Evolutionary conservation across 2,113 vertebrate species (phyloP), one percentile per base, ranked within the genome.

Genomic region (Lagopus muta): DNA sequence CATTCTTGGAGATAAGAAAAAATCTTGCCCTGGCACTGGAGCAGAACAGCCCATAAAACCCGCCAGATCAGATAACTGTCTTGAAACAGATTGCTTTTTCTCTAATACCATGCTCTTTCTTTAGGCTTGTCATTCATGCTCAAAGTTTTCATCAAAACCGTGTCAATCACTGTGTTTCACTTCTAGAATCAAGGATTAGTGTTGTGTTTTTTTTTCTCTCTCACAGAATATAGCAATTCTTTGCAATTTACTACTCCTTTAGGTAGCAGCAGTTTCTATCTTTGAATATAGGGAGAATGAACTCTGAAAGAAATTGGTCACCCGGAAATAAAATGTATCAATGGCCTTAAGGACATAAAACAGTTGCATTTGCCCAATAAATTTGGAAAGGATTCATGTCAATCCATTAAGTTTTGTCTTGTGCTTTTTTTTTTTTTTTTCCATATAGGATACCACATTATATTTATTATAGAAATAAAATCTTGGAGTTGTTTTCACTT

Each of bases 31-130:
- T 92, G 90, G 90, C 90, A 94, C 76, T 83, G 88, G 52, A 96
- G 91, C 67, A 94, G 82, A 95, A 88, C 71, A 92, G 80, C 72
- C 90, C 15, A 25, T 93, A 80, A 83, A 90, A 96, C 48, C 60
- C 83, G 76, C 88, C 91, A 96, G 92, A 96, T 94, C 90, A 90
- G 88, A 95, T 95, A 96, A 90, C 89, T 96, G 95, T 95, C 94
- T 96, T 65, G 87, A 96, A 96, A 94, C 93, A 96, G 95, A 96
- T 96, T 96, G 95, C 95, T 90, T 95, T 93, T 91, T 80, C 87
- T 95, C 74, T 94, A 91, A 93, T 96, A 89, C 89, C 60, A 6
- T 92, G 84, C 86, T 95, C 96, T 95, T 93, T 95, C 95, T 96
- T 94, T 89, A 89, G 94, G 87, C 91, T 95, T 96, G 94, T 96